phyloP scores from a whole-genome alignment of 1,140 invertebrate genomes.

The Caerostris darwini region DNA sequence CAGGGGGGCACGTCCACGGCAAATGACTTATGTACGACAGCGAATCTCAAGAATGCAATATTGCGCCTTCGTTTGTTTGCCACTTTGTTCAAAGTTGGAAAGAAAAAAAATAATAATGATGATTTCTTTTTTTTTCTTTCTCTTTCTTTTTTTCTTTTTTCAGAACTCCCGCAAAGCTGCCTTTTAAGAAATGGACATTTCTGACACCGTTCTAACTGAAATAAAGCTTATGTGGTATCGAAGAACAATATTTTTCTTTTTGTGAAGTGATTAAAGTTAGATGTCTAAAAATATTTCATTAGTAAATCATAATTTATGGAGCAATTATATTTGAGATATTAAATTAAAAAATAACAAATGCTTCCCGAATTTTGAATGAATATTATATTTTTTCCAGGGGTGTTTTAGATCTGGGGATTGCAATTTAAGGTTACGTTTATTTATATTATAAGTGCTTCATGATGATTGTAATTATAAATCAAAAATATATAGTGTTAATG shows the following conservation, averaged over 20 bases:
- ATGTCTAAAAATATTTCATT: not conserved
- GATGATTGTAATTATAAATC: too few species aligned
- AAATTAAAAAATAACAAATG: not conserved
- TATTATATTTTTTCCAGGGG: too few species aligned
- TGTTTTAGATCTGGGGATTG: too few species aligned
- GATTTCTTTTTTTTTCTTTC: not conserved
- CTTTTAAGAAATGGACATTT: slow-evolving; percentile 32
- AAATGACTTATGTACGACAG: slow-evolving; percentile 53
- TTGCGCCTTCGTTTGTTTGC: slow-evolving; percentile 26
- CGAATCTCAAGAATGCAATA: not conserved
- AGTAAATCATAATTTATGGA: not conserved
- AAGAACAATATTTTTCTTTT: not conserved
- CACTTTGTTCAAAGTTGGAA: not conserved
- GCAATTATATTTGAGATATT: not conserved
- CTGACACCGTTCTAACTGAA: slow-evolving; percentile 23
- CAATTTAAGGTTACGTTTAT: too few species aligned
- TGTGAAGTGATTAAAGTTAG: slow-evolving; percentile 4
- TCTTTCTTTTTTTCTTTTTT: too few species aligned
- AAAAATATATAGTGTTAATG: too few species aligned
- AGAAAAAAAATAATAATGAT: slow-evolving; percentile 23
- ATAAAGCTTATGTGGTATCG: slow-evolving; percentile 32
- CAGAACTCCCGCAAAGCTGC: not conserved
- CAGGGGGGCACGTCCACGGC: slow-evolving; percentile 20
- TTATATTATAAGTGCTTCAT: too few species aligned
- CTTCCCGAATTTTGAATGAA: not conserved